These are phyloP conservation scores for Drosophila bunnanda DNA, from an alignment of 2,888 invertebrate genomes.

Conservation along the genomic window DNA sequence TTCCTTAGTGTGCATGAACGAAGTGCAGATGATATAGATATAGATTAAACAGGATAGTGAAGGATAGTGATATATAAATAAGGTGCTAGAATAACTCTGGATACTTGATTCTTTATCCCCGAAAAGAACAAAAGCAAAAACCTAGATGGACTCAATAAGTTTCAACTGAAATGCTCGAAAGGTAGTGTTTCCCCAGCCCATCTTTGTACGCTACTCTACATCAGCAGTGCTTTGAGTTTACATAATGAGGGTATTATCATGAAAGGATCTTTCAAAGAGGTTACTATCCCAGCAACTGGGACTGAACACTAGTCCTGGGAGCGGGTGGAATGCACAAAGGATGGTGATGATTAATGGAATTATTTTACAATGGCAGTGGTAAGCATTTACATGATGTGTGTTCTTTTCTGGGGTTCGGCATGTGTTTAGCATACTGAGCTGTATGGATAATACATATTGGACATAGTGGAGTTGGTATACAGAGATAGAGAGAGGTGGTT, in stretches of 20 bases:
- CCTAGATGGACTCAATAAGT: not conserved
- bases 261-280: slow-evolving; percentile 3
- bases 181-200: slow-evolving; percentile 6
- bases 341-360: slow-evolving; percentile 35
- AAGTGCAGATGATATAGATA: slow-evolving; percentile 14
- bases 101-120: not conserved
- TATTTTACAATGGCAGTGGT: slow-evolving; percentile 43
- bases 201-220: slow-evolving; percentile 7
- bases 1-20: slow-evolving; percentile 1
- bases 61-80: not conserved
- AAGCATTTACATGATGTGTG: slow-evolving; percentile 44
- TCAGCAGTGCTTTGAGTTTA: slow-evolving; percentile 19
- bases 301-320: slow-evolving; percentile 18
- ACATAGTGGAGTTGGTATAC: slow-evolving; percentile 31
- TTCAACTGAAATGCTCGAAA: not conserved
- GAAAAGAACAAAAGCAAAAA: not conserved
- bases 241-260: not conserved
- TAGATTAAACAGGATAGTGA: not conserved
- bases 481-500: slow-evolving; percentile 45
- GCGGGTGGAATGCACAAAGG: slow-evolving; percentile 9
- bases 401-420: slow-evolving; percentile 17
- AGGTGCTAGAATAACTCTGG: not conserved
- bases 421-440: slow-evolving; percentile 40
- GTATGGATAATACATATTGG: slow-evolving; percentile 33
- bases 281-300: slow-evolving; percentile 19